Evolutionary conservation across 1,140 invertebrate species (phyloP).

Genomic region (Calephelis virginiensis): DNA sequence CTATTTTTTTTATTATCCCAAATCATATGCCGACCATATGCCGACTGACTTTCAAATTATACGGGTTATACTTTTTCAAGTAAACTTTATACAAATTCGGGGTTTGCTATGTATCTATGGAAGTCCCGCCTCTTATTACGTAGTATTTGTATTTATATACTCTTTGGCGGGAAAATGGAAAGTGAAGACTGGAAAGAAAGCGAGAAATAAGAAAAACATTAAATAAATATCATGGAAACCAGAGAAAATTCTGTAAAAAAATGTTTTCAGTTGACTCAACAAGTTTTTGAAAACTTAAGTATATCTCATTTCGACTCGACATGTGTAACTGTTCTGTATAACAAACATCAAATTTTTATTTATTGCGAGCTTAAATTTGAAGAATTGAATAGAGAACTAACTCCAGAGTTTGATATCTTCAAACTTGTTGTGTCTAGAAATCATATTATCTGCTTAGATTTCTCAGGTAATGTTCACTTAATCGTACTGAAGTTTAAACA

Average conservation of each 20-base stretch:
- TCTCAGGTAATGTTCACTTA: slow-evolving; percentile 39
- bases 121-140: too few relatives aligned
- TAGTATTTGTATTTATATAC: too few relatives aligned
- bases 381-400: slow-evolving; percentile 30
- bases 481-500: slow-evolving; percentile 53
- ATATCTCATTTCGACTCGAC: slow-evolving; percentile 39
- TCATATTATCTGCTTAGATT: slow-evolving; percentile 52
- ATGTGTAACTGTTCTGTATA: slow-evolving; percentile 46
- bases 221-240: slow-evolving; percentile 2
- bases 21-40: too few relatives aligned
- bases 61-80: too few relatives aligned
- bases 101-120: too few relatives aligned
- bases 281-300: slow-evolving; percentile 40
- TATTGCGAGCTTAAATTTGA: slow-evolving; percentile 45
- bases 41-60: too few relatives aligned
- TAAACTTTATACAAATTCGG: too few relatives aligned
- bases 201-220: too few relatives aligned
- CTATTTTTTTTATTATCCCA: too few relatives aligned
- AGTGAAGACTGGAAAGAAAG: too few relatives aligned
- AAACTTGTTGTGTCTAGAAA: slow-evolving; percentile 41
- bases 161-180: too few relatives aligned
- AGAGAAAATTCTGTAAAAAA: slow-evolving; percentile 25
- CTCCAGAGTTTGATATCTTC: slow-evolving; percentile 44
- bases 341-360: slow-evolving; percentile 61
- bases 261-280: slow-evolving; percentile 38